phyloP scores from a whole-genome alignment of 64 coral and sea anemone genomes.

The Dendrophyllia cribrosa region DNA sequence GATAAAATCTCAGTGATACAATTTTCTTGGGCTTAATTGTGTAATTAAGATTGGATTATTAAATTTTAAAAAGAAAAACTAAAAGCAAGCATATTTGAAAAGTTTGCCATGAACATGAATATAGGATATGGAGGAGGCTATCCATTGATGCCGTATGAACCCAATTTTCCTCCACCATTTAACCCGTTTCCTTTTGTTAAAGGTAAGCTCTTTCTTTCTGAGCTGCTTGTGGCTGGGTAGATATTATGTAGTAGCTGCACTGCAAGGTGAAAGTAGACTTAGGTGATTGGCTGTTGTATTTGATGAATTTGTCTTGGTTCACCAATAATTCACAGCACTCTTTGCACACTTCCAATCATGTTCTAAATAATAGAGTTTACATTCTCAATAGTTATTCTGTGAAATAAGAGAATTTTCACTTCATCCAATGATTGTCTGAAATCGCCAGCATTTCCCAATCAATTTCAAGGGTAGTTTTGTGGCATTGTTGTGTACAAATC shows the following conservation, averaged over 20 bases:
- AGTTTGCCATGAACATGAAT: constrained; percentile 78
- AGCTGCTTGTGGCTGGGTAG: constrained; percentile 51
- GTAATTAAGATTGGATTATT: constrained; percentile 83
- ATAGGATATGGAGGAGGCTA: constrained; percentile 78
- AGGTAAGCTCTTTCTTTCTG: constrained; percentile 70
- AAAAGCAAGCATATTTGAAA: constrained; percentile 44
- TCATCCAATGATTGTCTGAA: constrained; percentile 73
- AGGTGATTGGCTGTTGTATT: constrained; percentile 78
- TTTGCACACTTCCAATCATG: constrained; percentile 83
- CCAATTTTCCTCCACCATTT: constrained; percentile 66
- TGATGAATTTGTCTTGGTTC: constrained; percentile 74
- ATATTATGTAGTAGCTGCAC: constrained; percentile 12
- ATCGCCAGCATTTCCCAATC: constrained; percentile 65
- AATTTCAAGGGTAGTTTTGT: constrained; percentile 54
- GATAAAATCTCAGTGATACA: constrained; percentile 53
- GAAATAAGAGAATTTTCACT: constrained; percentile 23
- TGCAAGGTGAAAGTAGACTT: constrained; percentile 36
- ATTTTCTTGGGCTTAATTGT: constrained; percentile 47
- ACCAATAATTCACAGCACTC: constrained; percentile 89
- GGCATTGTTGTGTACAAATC: constrained; percentile 21
- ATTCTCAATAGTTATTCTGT: constrained; percentile 65
- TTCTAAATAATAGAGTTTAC: constrained; percentile 70
- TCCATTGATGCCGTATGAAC: constrained; percentile 74
- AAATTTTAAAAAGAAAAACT: constrained; percentile 62
- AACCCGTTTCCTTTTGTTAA: constrained; percentile 75